These are phyloP conservation scores for Tachyglossus aculeatus DNA, from an alignment of 2,797 vertebrate species.

Conservation along the genomic window DNA sequence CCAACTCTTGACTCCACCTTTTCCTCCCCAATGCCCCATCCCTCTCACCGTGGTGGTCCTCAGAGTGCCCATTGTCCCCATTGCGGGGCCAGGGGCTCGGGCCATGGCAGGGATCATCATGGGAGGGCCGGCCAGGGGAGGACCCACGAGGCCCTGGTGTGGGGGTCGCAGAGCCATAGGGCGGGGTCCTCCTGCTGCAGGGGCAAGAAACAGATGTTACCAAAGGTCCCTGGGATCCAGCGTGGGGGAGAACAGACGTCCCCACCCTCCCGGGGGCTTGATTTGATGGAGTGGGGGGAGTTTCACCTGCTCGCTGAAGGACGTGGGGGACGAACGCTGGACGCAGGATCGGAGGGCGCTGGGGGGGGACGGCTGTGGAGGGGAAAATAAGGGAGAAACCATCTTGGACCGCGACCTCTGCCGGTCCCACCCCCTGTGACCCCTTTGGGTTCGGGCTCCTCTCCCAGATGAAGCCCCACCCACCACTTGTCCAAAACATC, in stretches of 20 bases:
- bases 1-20: not conserved
- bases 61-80: conserved; percentile 71
- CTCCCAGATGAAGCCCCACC: too few species aligned
- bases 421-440: fast-evolving
- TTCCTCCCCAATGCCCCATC: fast-evolving
- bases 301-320: conserved; percentile 87
- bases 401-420: not conserved
- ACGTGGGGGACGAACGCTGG: conserved; percentile 91
- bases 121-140: conserved; percentile 86
- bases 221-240: not conserved
- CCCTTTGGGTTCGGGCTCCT: too few species aligned
- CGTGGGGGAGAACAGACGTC: not conserved
- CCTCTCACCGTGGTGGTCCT: conserved; percentile 66
- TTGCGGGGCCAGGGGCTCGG: conserved; percentile 70
- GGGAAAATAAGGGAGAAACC: conserved; percentile 44
- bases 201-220: conserved; percentile 50
- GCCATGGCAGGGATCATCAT: conserved; percentile 86
- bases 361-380: conserved; percentile 78
- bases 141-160: conserved; percentile 80
- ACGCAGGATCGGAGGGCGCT: conserved; percentile 83
- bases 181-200: conserved; percentile 75
- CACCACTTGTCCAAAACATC: too few species aligned
- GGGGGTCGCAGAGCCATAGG: conserved; percentile 84
- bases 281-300: conserved; percentile 14
- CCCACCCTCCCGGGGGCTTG: not conserved